Conservation (phyloP, 2,113 vertebrate species). For the Neoarius graeffei region DNA sequence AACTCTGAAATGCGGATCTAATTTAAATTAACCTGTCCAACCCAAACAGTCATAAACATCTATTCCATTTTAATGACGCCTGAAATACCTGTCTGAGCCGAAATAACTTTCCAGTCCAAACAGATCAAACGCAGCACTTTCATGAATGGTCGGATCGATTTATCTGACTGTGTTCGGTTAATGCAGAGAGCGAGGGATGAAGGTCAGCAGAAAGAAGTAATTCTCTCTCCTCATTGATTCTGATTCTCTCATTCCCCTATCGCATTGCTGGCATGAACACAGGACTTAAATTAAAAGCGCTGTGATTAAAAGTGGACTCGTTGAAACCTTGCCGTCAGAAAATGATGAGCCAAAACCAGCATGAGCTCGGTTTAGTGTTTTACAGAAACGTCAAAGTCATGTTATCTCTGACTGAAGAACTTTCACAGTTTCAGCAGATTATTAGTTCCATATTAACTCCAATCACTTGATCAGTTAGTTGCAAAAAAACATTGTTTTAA, state of each 20-base stretch:
- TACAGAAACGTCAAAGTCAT: background rate
- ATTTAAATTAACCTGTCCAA: background rate
- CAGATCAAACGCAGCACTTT: background rate
- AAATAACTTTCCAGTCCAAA: background rate
- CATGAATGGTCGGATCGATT: slow-evolving; percentile 26
- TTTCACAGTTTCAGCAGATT: background rate
- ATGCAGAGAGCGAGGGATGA: slow-evolving; percentile 63
- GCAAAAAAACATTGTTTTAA: background rate
- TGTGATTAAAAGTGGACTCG: slow-evolving; percentile 53
- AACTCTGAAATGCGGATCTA: background rate
- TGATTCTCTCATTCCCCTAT: slow-evolving; percentile 52
- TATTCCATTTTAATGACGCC: background rate
- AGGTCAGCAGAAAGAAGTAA: slow-evolving; percentile 66
- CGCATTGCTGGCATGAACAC: slow-evolving; percentile 33
- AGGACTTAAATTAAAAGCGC: slow-evolving; percentile 28
- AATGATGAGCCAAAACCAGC: background rate
- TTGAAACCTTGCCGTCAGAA: slow-evolving; percentile 25
- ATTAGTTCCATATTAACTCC: background rate
- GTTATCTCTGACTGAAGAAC: background rate
- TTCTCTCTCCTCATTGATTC: slow-evolving; percentile 63
- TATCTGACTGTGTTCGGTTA: slow-evolving; percentile 69
- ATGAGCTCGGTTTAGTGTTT: background rate
- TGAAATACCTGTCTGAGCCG: background rate
- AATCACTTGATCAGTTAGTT: background rate
- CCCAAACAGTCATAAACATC: background rate